Evolutionary conservation across 2,113 vertebrate species (phyloP), one percentile per base, ranked within the genome.

Genomic region (Oostethus manadensis): DNA sequence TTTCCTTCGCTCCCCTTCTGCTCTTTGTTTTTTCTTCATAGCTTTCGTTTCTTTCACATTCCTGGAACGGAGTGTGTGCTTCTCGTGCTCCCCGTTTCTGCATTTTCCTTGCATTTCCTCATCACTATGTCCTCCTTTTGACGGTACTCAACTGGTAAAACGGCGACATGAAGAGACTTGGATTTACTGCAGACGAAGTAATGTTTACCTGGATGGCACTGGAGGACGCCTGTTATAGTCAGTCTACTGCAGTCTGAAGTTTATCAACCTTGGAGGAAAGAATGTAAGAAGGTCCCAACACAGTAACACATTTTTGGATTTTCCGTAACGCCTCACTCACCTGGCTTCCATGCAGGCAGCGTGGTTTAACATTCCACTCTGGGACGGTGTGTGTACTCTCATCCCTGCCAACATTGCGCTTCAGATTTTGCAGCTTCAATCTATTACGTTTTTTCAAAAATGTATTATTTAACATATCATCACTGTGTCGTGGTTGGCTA

Each of bases 1-100:
- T 88, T 84, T 85, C 68, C 80, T 73, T 77, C 66, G 57, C 59
- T 73, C 53, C 56, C 16, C n/a, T 67, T 69, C 60, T 45, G 35
- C 64, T 71, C 61, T 74, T 85, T 83, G 80, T 86, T 81, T 82
- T 72, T 82, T 74, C 62, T 72, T 57, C 62, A 81, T 75, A 57
- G 70, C 73, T 83, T 80, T 83, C 8, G 3, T 79, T 66, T 35
- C 64, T 78, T 73, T 74, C 75, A 70, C 81, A 86, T 86, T 88
- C 80, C 80, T 77, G 10, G 47, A 71, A 73, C 21, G 16, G 59
- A 64, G 64, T 18, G n/a, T 64, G 76, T 22, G 6, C 62, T 17
- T 10, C 68, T 51, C 21, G 2, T 45, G 56, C 46, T 50, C 59
- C 68, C 64, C 62, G 63, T 18, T 61, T 55, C 51, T 61, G 58